A percentile compares a stretch with the other conserved stretches of the same genome.
phyloP scores from a whole-genome alignment of 2,113 vertebrate species.

The Gymnobelideus leadbeateri region DNA sequence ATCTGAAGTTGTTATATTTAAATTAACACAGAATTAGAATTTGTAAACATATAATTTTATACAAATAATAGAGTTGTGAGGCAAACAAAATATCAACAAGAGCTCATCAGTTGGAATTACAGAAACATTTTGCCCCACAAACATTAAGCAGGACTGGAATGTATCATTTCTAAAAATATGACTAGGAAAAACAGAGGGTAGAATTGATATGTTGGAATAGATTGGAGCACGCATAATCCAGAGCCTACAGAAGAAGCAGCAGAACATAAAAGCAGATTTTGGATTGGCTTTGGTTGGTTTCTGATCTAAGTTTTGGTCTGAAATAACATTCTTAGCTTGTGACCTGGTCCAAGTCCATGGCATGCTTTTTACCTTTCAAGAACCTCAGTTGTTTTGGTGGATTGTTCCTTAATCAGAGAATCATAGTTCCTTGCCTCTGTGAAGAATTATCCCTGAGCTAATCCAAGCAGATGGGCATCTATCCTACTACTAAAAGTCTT shows the following conservation, averaged over 20 bases:
- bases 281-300: constrained; percentile 62
- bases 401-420: constrained; percentile 16
- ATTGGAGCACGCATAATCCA: constrained; percentile 64
- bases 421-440: not conserved
- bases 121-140: constrained; percentile 70
- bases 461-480: not conserved
- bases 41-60: constrained; percentile 83
- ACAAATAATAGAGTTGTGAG: constrained; percentile 79
- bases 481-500: not conserved
- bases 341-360: not conserved
- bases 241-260: constrained; percentile 59
- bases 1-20: constrained; percentile 77
- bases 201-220: constrained; percentile 63
- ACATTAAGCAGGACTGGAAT: constrained; percentile 56
- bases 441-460: constrained; percentile 5
- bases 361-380: not conserved
- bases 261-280: constrained; percentile 31
- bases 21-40: constrained; percentile 77
- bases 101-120: constrained; percentile 74
- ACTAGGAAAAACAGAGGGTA: constrained; percentile 52
- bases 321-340: constrained; percentile 57
- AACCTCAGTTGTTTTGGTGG: constrained; percentile 25
- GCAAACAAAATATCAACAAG: constrained; percentile 67
- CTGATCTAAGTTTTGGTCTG: constrained; percentile 54
- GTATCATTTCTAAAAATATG: constrained; percentile 66